A percentile compares a stretch with the other conserved stretches of the same genome.
These are phyloP conservation scores for Pedionomus torquatus DNA, from an alignment of 2,113 vertebrate species.

Conservation along the genomic window DNA sequence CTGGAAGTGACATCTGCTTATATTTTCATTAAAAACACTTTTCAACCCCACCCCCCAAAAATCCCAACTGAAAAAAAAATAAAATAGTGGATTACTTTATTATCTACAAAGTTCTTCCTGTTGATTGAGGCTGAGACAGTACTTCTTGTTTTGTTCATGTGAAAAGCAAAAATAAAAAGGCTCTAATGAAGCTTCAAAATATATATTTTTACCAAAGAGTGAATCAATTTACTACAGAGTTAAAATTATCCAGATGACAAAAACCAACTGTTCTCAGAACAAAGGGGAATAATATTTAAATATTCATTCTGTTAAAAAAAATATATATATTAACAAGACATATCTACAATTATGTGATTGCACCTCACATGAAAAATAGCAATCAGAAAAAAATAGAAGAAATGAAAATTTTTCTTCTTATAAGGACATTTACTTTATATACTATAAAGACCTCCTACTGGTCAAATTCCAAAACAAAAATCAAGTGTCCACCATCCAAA, in stretches of 20 bases:
- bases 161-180: not conserved
- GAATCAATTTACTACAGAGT: not conserved
- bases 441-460: not conserved
- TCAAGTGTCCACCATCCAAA: not conserved
- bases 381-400: not conserved
- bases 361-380: not conserved
- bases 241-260: not conserved
- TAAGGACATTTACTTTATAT: not conserved
- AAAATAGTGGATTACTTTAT: not conserved
- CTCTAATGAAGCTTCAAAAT: not conserved
- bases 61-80: not conserved
- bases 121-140: not conserved
- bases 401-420: not conserved
- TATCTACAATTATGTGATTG: not conserved
- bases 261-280: not conserved
- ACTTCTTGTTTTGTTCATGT: not conserved
- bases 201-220: not conserved
- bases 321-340: not conserved
- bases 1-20: not conserved
- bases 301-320: not conserved
- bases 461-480: not conserved
- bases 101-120: not conserved
- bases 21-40: not conserved
- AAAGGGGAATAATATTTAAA: not conserved
- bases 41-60: not conserved